Evolutionary conservation across 2,797 vertebrate species (phyloP), one percentile per base, ranked within the genome.

Genomic region (Danio kyathit): DNA sequence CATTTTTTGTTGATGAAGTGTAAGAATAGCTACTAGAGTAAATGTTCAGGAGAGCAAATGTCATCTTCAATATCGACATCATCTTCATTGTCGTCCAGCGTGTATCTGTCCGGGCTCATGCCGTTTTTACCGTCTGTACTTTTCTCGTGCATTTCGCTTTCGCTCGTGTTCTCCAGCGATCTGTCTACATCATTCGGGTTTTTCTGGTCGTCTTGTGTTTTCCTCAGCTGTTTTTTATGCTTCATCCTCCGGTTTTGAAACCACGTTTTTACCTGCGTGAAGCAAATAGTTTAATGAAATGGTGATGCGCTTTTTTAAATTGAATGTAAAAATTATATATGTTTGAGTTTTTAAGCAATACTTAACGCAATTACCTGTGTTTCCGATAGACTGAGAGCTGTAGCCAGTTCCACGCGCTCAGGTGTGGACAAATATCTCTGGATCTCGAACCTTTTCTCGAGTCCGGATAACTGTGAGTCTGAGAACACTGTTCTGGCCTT

Each of bases 241-340:
- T 99, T 99, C 98, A 99, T 99, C 80, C 98, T 92, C 12, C 98
- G 92, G 90, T 99, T 99, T 91, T 99, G 97, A 83, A 99, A 99
- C 98, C 98, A 99, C 49, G 97, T 99, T 88, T 99, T 99, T 44
- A 99, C 97, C 98, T 99, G 90, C 65, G 73, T 54, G 66, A 40
- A 69, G 63, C 12, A 79, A 43, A 64, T 3, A 6, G 19, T 5
- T 73, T 54, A 10, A 51, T 21, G 8, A 52, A 13, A 8, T 63
- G 5, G 6, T 51, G 41, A 11, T 59, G 52, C 19, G 41, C 17
- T 66, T 59, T 19, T 12, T 54, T 7, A 9, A 59, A 66, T 9
- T 40, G 12, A 11, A n/a, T 44, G 51, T 5, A 41, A 16, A 46
- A 60, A 10, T 19, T 60, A 51, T 14, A 9, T 0, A n/a, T 5